Evolutionary conservation across 2,888 invertebrate species (phyloP).

Genomic region (Alviniconcha strummeri): DNA sequence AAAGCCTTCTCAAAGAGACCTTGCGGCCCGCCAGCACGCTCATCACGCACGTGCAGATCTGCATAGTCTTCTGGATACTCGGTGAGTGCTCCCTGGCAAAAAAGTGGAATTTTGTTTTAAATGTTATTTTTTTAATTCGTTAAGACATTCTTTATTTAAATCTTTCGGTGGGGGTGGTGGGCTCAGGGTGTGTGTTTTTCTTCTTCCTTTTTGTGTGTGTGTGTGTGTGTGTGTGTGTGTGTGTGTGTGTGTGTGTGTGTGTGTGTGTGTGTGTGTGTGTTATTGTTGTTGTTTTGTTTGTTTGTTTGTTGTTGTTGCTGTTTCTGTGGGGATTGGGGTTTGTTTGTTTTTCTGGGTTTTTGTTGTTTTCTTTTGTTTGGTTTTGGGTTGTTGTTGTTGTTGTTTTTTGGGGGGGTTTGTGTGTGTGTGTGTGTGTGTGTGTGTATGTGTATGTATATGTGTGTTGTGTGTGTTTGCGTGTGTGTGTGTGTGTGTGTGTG

Average conservation of each 20-base stretch:
- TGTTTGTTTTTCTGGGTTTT: too few species aligned
- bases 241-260: background rate
- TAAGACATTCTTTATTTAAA: background rate
- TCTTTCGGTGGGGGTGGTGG: background rate
- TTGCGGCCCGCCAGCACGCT: constrained; percentile 71
- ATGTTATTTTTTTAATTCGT: background rate
- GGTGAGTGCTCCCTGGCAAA: constrained; percentile 54
- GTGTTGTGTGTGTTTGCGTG: too few species aligned
- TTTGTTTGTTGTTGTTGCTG: too few species aligned
- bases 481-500: background rate
- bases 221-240: background rate
- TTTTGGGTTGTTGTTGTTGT: background rate
- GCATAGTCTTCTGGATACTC: constrained; percentile 73
- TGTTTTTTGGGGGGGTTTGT: background rate
- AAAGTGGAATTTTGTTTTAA: background rate
- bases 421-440: background rate
- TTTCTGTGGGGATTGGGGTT: too few species aligned
- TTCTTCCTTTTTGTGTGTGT: background rate
- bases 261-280: background rate
- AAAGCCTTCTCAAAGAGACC: constrained; percentile 68
- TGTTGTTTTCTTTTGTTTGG: too few species aligned
- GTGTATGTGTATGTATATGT: background rate
- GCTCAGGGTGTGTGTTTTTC: background rate
- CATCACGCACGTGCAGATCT: constrained; percentile 72
- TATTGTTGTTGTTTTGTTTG: too few species aligned